These are phyloP conservation scores for Cebidichthys violaceus DNA, from an alignment of 2,113 vertebrate genomes.

Conservation along the genomic window DNA sequence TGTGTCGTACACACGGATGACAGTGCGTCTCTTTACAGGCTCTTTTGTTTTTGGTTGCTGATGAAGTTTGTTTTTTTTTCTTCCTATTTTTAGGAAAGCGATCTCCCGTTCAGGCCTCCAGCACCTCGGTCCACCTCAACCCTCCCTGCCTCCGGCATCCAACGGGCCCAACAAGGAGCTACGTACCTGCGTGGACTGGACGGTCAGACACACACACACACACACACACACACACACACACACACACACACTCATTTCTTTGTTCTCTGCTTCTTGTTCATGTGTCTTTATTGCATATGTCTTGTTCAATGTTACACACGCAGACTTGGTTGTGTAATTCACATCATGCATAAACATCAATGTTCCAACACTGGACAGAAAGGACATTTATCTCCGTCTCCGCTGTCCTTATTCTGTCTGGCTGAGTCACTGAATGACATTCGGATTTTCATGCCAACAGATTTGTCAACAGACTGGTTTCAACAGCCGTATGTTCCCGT, in stretches of 20 bases:
- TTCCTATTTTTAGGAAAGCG: slow-evolving; percentile 89
- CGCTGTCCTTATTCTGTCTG: slow-evolving; percentile 11
- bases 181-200: slow-evolving; percentile 94
- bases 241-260: background rate
- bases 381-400: slow-evolving; percentile 8
- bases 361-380: background rate
- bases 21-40: background rate
- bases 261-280: too few species aligned
- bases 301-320: background rate
- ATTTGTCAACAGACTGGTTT: slow-evolving; percentile 57
- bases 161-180: slow-evolving; percentile 96
- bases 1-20: slow-evolving; percentile 5
- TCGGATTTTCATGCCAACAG: slow-evolving; percentile 50
- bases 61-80: background rate
- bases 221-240: slow-evolving; percentile 59
- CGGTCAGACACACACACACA: slow-evolving; percentile 84
- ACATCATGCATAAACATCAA: background rate
- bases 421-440: slow-evolving; percentile 60
- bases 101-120: slow-evolving; percentile 98
- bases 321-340: background rate
- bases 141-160: slow-evolving; percentile 86
- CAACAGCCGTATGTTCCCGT: slow-evolving; percentile 38
- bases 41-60: background rate
- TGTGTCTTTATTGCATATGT: background rate
- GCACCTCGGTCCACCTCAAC: slow-evolving; percentile 91